Base-by-base conservation (phyloP, 2,797 vertebrate species). In the Megaceryle alcyon region DNA sequence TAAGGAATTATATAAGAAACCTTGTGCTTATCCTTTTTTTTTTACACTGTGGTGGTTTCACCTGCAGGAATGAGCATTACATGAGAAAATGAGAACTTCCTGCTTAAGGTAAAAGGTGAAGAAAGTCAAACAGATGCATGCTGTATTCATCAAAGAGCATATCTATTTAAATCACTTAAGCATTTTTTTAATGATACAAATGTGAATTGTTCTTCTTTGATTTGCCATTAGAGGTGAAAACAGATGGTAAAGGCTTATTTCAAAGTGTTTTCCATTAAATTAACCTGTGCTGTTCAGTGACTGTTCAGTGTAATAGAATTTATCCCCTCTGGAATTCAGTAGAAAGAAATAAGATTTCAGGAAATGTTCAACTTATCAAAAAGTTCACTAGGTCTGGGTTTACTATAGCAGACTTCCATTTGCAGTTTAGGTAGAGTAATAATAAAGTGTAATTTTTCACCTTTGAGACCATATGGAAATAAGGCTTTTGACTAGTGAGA, bases 141-240 rank as follows among this genome's bases (percentile, higher is more conserved):
- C 89, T 95, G 68, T 96, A 96, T 97, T 96, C 97, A 95, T 97
- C 96, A 97, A 96, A 90, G 95, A 97, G 96, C 63, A 94, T 92
- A 96, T 97, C 96, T 97, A 97, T 98, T 98, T 98, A 98, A 98
- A 98, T 98, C 97, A 98, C 97, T 98, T 98, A 97, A 54, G 92
- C 59, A 10, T 95, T 98, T 93, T 97, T 97, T 98, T 97, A 98
- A 93, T 96, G 96, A 96, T 95, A 81, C 96, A 83, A 93, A 81
- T 94, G 96, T 97, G 97, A 97, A 97, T 97, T 65, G 84, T 97
- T 97, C 96, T 95, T 97, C 96, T 97, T 97, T 95, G 96, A 97
- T 98, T 97, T 97, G 97, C 97, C 96, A 96, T 98, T 98, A 97
- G 97, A 98, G 95, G 96, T 97, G 96, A 96, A 97, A 98, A 97